Evolutionary conservation across 2,888 invertebrate genomes (phyloP), one percentile per base, ranked within the genome.

Genomic region (Meganola albula): DNA sequence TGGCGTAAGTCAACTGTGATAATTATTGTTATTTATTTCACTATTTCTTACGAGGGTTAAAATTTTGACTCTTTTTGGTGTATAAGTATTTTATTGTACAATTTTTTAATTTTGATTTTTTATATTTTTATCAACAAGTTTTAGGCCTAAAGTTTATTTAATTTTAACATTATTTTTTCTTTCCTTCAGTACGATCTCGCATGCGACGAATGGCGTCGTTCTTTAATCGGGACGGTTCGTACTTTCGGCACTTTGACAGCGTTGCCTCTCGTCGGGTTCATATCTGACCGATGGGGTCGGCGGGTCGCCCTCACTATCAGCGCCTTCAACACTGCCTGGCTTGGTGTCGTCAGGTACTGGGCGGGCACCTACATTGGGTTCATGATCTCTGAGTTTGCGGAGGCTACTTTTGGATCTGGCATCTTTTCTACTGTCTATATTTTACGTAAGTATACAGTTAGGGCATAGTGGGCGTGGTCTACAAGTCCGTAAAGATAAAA

Each of bases 251-350:
- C 90, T 33, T 87, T 92, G 51, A 67, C 89, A 24, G 90, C 91
- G 0, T 77, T 92, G 34, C 90, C 91, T 1, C 72, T 91, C 34
- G 88, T 90, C 1, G 93, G 93, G 22, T 87, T 87, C 46, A 64
- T 92, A 21, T 92, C 93, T 0, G 93, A 93, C 73, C 90, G 88
- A 85, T 93, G 85, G 74, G 92, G 92, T 1, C 80, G 92, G 25
- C 84, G 88, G 38, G 77, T 85, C 1, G 80, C 89, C 1, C 74
- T 91, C 38, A 76, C 88, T 10, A 57, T 87, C 44, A 88, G 88
- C 38, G 86, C 89, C 40, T 67, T 88, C 40, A 66, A 89, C 37
- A 89, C 90, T 4, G 89, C 88, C 8, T 63, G 90, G 50, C 73
- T 90, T 25, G 93, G 93, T 3, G 53, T 90, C 10, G 58, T 88